Evolutionary conservation across 2,888 invertebrate genomes (phyloP).

Genomic region (Nowickia ferox): DNA sequence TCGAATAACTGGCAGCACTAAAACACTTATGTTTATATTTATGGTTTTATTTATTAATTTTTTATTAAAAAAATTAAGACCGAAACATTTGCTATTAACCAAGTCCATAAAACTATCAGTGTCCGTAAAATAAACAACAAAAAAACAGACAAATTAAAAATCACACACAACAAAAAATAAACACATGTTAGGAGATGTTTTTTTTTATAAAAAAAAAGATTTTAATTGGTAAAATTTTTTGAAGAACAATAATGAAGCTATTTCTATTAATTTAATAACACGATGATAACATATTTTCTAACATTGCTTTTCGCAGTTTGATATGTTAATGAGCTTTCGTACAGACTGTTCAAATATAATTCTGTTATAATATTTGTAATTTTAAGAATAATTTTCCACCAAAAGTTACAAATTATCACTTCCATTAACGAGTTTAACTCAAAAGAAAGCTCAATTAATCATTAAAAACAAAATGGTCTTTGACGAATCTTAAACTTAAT

Average conservation of each 20-base stretch:
- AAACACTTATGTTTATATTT: background rate
- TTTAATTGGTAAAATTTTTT: background rate
- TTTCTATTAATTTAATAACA: background rate
- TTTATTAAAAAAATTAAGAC: background rate
- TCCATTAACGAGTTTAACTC: background rate
- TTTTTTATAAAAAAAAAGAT: background rate
- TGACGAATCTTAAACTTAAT: too few species aligned
- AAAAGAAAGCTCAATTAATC: background rate
- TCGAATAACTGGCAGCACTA: background rate
- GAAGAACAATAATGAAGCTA: background rate
- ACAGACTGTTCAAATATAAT: background rate
- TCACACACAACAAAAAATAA: too few species aligned
- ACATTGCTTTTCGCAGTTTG: background rate
- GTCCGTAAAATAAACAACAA: background rate
- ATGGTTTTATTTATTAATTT: background rate
- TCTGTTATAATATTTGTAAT: background rate
- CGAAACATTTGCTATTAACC: background rate
- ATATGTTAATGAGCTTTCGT: background rate
- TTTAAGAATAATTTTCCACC: background rate
- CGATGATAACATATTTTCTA: too few species aligned
- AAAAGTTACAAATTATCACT: too few species aligned
- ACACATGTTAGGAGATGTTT: background rate
- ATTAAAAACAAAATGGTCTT: too few species aligned
- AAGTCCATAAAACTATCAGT: slow-evolving; percentile 17
- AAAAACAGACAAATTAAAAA: background rate